These are phyloP conservation scores for Nixonia krombeini DNA, from an alignment of 1,140 invertebrate genomes.

Conservation along the genomic window DNA sequence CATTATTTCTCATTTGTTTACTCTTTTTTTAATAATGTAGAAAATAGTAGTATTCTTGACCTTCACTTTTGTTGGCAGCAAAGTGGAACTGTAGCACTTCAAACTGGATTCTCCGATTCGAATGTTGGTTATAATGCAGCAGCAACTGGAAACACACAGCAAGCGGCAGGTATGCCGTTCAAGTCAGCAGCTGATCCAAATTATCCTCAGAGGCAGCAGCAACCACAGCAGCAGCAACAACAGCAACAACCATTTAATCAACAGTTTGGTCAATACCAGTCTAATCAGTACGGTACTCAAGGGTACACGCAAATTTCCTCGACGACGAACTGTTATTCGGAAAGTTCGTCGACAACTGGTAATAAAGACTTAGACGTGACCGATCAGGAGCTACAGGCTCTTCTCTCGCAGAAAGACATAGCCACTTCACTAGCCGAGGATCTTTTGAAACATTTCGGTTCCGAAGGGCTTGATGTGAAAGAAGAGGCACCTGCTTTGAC, in stretches of 20 bases:
- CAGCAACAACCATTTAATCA: slow-evolving; percentile 17
- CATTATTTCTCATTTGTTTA: no score
- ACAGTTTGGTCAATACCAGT: slow-evolving; percentile 54
- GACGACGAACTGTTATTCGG: slow-evolving; percentile 65
- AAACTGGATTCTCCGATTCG: slow-evolving; percentile 68
- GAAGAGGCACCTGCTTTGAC: slow-evolving; percentile 71
- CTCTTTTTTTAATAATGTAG: no score
- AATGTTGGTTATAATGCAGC: slow-evolving; percentile 65
- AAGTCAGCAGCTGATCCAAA: slow-evolving; percentile 68
- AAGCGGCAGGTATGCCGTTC: slow-evolving; percentile 71
- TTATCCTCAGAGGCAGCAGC: slow-evolving; percentile 54
- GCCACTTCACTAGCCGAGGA: slow-evolving; percentile 88
- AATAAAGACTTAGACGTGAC: slow-evolving; percentile 71
- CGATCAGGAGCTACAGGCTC: slow-evolving; percentile 81
- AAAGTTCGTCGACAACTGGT: slow-evolving; percentile 45
- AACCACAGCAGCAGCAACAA: slow-evolving; percentile 36
- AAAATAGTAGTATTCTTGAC: no score
- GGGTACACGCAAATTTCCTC: slow-evolving; percentile 68
- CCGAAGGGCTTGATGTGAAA: slow-evolving; percentile 79
- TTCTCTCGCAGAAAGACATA: slow-evolving; percentile 81
- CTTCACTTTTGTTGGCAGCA: slow-evolving; percentile 60
- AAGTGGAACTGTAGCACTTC: slow-evolving; percentile 68
- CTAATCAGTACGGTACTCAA: slow-evolving; percentile 62
- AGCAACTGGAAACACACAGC: slow-evolving; percentile 67
- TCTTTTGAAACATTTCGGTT: slow-evolving; percentile 84